Conservation (phyloP, 2,888 invertebrate genomes). For the Nephrotoma flavescens region DNA sequence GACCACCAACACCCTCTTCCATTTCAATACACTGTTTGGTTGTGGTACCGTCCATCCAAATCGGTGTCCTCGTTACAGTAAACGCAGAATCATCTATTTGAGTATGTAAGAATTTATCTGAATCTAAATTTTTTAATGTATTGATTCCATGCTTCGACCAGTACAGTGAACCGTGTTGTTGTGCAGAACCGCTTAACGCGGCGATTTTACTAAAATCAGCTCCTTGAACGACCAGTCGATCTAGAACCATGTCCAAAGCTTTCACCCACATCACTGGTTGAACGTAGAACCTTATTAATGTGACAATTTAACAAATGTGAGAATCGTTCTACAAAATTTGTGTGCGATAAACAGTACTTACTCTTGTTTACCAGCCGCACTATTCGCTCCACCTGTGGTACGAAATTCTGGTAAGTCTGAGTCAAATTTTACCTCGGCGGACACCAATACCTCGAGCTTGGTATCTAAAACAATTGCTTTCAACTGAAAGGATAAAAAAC, state of each 20-base stretch:
- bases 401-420: slow-evolving; percentile 83
- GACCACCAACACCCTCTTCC: slow-evolving; percentile 65
- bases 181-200: slow-evolving; percentile 59
- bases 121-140: slow-evolving; percentile 47
- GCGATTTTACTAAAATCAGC: slow-evolving; percentile 71
- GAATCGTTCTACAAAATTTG: not conserved
- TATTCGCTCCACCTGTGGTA: slow-evolving; percentile 41
- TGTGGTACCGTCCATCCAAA: slow-evolving; percentile 86
- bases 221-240: slow-evolving; percentile 63
- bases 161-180: slow-evolving; percentile 97
- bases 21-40: slow-evolving; percentile 57
- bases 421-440: slow-evolving; percentile 80
- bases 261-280: slow-evolving; percentile 93
- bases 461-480: slow-evolving; percentile 77
- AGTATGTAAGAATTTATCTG: slow-evolving; percentile 64
- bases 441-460: slow-evolving; percentile 53
- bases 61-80: slow-evolving; percentile 64
- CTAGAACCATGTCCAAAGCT: slow-evolving; percentile 81
- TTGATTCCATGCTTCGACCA: slow-evolving; percentile 68
- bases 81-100: slow-evolving; percentile 67
- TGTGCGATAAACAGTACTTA: slow-evolving; percentile 13
- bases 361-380: slow-evolving; percentile 32
- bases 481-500: slow-evolving; percentile 39
- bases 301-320: not conserved
- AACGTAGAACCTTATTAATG: slow-evolving; percentile 45